Base-by-base conservation (phyloP, 2,113 vertebrate genomes). In the Aegithalos caudatus region DNA sequence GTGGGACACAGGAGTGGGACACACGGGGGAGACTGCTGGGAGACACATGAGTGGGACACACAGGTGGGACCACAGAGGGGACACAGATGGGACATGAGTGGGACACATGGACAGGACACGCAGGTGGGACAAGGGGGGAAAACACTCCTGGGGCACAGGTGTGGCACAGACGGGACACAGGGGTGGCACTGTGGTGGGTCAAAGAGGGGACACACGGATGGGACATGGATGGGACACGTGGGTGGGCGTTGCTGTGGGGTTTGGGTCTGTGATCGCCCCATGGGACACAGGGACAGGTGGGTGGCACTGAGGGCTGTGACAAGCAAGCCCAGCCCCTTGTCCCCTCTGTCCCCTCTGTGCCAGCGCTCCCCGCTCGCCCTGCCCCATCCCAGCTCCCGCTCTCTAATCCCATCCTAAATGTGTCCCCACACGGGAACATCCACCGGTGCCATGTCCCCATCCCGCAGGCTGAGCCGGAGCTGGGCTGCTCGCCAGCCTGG, bases 371-470 rank as follows among this genome's bases (percentile, higher is more conserved):
- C 14, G 20, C 50, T 37, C 14, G 2, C 70, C 86, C 79, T 66
- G 38, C 24, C 44, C 72, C 11, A 33, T 40, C 57, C 66, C 10
- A 4, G n/a, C 48, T 22, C 8, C 28, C 7, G 29, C 47, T 57
- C 83, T 38, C 35, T 95, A 89, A 94, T 94, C 92, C 86, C 86
- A 66, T 8, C 96, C 89, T 53, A 72, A 86, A 73, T 3, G 64
- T 3, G 37, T 70, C 76, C 80, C 66, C 18, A 67, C 4, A 7
- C 2, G 0, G 54, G 40, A 51, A 79, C 2, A 42, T 81, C 17
- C 67, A 42, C 67, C 1, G 0, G 8, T 10, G 61, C 11, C 0
- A 2, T 2, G 66, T 85, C 91, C 91, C 88, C 66, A 29, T n/a
- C 61, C 62, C 1, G 0, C 10, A 1, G 33, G 50, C 85, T 96